These are phyloP conservation scores for Torymus texanus DNA, from an alignment of 2,888 invertebrate species.

Conservation along the genomic window DNA sequence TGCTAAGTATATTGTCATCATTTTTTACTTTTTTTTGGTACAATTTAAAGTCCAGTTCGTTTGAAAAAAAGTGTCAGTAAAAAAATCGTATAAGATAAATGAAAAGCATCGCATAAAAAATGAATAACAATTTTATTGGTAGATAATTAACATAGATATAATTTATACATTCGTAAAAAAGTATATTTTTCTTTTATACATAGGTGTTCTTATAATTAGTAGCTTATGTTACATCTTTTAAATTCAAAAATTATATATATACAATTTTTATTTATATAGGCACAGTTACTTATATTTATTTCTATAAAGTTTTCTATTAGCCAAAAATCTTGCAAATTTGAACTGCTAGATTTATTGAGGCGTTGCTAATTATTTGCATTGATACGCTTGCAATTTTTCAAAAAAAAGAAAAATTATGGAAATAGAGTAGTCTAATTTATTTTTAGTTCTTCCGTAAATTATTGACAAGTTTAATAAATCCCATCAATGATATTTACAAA, in stretches of 20 bases:
- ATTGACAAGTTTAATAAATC: conserved; percentile 1
- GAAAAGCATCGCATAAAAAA: neutral
- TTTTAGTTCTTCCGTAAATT: conserved; percentile 13
- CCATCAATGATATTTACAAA: neutral
- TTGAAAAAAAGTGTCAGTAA: no score
- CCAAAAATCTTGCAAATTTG: conserved; percentile 39
- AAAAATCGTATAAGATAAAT: no score
- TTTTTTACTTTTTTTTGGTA: no score
- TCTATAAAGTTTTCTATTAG: conserved; percentile 22
- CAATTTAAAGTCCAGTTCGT: no score
- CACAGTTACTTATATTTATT: neutral
- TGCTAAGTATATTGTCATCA: no score
- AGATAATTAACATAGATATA: neutral
- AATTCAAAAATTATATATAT: neutral
- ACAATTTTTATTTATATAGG: neutral
- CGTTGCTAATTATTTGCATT: conserved; percentile 50
- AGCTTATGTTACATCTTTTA: no score
- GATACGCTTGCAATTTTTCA: conserved; percentile 51
- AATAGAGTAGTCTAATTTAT: conserved; percentile 15
- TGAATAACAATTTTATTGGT: conserved; percentile 7
- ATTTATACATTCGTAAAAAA: conserved; percentile 27
- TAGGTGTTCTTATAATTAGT: neutral
- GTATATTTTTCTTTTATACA: conserved; percentile 1
- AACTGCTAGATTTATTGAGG: conserved; percentile 28
- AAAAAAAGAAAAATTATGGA: conserved; percentile 13